Base-by-base conservation (phyloP, 2,888 invertebrate genomes). In the Brenthis daphne region DNA sequence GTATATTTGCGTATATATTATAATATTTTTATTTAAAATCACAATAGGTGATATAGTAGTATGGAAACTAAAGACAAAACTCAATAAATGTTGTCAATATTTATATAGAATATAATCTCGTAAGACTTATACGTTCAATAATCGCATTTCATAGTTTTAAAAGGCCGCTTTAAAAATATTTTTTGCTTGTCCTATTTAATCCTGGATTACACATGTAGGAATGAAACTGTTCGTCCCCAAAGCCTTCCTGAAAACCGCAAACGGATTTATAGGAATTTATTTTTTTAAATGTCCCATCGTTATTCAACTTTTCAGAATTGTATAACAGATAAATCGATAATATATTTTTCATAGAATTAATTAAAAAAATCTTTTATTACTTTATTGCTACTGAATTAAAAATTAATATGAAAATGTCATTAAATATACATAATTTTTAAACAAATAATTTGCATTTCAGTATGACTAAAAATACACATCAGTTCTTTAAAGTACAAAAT, bases 201-300 rank as follows among this genome's bases (percentile, higher is more conserved):
- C 84, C 82, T 64, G 83, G 87, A 84, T 88, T 88, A 87, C 80
- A 79, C 78, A 77, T 82, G 81, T 81, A 79, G 79, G 80, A 79
- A 78, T 79, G 79, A 83, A 85, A 85, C 82, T 80, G 82, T 79
- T 79, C 79, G 84, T 82, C 79, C 80, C 79, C 82, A 85, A 86
- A 84, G 85, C 86, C 83, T 83, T 79, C 76, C 79, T 82, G 80
- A 76, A 81, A 87, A 83, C 86, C 86, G 81, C 82, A 83, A 74
- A 80, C 81, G 87, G 85, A 85, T 87, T 87, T 86, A 79, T 77
- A 77, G 79, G 83, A 85, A 82, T 87, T 86, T 84, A 77, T 73
- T 77, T 70, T 80, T 78, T 83, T 80, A 81, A 84, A 81, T 77
- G 79, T 73, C 77, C 77, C 75, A 71, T 69, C 69, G 72, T 71